Conservation (phyloP, 2,888 invertebrate species). For the Euclidia mi region DNA sequence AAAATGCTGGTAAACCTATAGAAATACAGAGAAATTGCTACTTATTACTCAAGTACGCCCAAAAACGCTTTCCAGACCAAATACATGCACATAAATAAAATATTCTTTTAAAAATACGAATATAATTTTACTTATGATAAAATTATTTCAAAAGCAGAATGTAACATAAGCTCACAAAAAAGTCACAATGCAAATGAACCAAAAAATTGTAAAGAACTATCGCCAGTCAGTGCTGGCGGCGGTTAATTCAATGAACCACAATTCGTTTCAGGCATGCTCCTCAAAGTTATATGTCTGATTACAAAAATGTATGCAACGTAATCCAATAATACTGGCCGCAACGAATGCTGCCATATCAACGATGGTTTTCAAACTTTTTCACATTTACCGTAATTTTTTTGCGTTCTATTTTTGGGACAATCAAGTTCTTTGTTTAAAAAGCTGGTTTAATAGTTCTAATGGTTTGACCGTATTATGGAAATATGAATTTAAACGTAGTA, state of each 20-base stretch:
- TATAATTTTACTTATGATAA: too few relatives aligned
- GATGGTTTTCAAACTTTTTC: conserved; percentile 36
- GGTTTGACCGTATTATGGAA: too few relatives aligned
- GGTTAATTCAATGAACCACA: conserved; percentile 62
- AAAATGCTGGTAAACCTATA: too few relatives aligned
- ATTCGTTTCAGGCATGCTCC: conserved; percentile 48
- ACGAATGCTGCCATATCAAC: conserved; percentile 24
- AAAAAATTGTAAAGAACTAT: conserved; percentile 18
- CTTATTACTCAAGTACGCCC: too few relatives aligned
- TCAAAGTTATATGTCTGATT: conserved; percentile 66
- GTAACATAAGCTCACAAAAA: conserved; percentile 5
- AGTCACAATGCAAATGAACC: conserved; percentile 26
- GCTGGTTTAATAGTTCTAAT: too few relatives aligned
- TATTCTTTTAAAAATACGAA: too few relatives aligned
- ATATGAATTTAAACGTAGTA: too few relatives aligned
- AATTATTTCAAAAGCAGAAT: background rate
- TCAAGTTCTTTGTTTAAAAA: too few relatives aligned
- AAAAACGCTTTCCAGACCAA: too few relatives aligned
- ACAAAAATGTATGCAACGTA: conserved; percentile 66
- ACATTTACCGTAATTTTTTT: conserved; percentile 16
- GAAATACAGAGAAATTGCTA: too few relatives aligned
- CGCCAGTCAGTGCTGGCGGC: conserved; percentile 33
- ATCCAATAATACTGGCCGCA: conserved; percentile 56
- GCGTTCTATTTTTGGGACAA: too few relatives aligned
- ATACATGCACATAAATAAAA: too few relatives aligned